A percentile compares a stretch with the other conserved stretches of the same genome.
These are phyloP conservation scores for Apamea sordens DNA, from an alignment of 2,888 invertebrate genomes.

Conservation along the genomic window DNA sequence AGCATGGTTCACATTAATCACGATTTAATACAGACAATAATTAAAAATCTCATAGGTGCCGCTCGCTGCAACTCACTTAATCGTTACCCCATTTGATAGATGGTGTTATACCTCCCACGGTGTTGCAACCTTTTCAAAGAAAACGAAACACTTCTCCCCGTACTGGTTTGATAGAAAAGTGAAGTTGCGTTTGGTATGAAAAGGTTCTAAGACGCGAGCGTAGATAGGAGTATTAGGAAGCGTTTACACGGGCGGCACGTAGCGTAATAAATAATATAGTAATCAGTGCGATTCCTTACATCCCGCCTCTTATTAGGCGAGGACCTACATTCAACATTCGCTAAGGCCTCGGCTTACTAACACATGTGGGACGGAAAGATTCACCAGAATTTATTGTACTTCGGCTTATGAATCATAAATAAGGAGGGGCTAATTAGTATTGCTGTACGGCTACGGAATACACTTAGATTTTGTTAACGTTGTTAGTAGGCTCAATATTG, in stretches of 20 bases:
- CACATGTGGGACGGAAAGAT: constrained; percentile 90
- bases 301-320: constrained; percentile 89
- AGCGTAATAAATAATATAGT: constrained; percentile 90
- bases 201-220: constrained; percentile 81
- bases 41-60: constrained; percentile 87
- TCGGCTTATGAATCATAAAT: constrained; percentile 90
- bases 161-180: constrained; percentile 25
- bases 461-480: constrained; percentile 75
- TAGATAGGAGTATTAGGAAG: constrained; percentile 88
- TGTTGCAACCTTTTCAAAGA: constrained; percentile 78
- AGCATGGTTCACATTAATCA: constrained; percentile 81
- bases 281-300: constrained; percentile 90
- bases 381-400: constrained; percentile 89
- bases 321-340: constrained; percentile 90
- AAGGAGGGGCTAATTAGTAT: constrained; percentile 89
- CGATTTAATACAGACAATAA: constrained; percentile 84
- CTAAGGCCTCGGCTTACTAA: constrained; percentile 88
- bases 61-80: constrained; percentile 84
- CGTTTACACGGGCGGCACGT: constrained; percentile 90
- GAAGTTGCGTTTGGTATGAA: constrained; percentile 64
- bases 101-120: constrained; percentile 75
- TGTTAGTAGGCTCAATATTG: constrained; percentile 56
- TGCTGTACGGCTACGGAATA: constrained; percentile 77
- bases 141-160: constrained; percentile 27
- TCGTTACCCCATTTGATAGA: constrained; percentile 87